Conservation (phyloP, 2,113 vertebrate genomes). For the Ceuthmochares aereus region DNA sequence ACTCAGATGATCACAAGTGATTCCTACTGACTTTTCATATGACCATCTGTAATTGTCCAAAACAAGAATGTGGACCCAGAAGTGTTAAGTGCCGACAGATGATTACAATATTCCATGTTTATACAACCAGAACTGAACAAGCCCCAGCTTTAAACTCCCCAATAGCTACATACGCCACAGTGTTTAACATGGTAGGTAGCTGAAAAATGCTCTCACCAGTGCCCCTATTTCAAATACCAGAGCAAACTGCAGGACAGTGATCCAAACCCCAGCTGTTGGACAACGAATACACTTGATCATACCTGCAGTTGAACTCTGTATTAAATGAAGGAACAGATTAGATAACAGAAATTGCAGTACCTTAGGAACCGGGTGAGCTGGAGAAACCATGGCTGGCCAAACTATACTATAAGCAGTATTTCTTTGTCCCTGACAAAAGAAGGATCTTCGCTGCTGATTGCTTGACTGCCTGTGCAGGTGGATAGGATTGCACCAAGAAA, state of each 20-base stretch:
- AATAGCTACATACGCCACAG: constrained; percentile 1
- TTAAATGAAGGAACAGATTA: constrained; percentile 60
- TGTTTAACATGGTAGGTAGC: constrained; percentile 22
- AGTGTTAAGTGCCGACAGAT: neutral
- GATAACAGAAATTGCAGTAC: constrained; percentile 73
- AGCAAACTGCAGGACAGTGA: constrained; percentile 49
- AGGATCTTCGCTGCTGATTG: constrained; percentile 79
- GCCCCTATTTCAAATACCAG: constrained; percentile 60
- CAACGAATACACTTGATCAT: constrained; percentile 38
- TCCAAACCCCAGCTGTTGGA: constrained; percentile 41
- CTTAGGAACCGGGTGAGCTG: constrained; percentile 81
- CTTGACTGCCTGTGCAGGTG: constrained; percentile 71
- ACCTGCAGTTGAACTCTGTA: constrained; percentile 42
- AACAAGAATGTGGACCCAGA: neutral
- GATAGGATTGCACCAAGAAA: constrained; percentile 66
- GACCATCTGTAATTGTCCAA: neutral
- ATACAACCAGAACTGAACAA: constrained; percentile 11
- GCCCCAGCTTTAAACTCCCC: constrained; percentile 12
- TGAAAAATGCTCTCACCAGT: constrained; percentile 29
- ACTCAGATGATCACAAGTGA: neutral
- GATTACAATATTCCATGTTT: neutral
- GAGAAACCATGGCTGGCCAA: constrained; percentile 79
- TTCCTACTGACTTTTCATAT: neutral
- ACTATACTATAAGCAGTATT: constrained; percentile 76
- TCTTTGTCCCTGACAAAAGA: constrained; percentile 77